These are phyloP conservation scores for Ferrisia virgata DNA, from an alignment of 2,888 invertebrate species.

Conservation along the genomic window DNA sequence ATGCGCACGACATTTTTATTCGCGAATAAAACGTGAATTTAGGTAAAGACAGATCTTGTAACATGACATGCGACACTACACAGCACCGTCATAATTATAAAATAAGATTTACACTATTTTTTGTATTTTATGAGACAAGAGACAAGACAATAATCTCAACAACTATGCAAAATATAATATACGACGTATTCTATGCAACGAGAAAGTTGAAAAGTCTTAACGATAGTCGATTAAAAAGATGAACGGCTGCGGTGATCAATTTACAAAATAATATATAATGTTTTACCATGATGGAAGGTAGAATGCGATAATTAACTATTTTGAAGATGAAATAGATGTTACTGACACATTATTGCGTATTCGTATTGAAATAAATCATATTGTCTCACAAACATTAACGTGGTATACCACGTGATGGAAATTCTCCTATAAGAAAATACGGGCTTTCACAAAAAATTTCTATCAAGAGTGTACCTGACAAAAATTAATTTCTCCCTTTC, in stretches of 20 bases:
- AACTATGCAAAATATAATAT: background rate
- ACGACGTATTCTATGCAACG: background rate
- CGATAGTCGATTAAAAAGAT: background rate
- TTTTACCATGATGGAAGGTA: no score
- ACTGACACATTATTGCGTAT: background rate
- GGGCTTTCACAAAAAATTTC: background rate
- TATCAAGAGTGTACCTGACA: background rate
- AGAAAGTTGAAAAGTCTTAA: background rate
- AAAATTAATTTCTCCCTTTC: background rate
- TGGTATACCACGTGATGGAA: no score
- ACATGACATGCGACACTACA: no score
- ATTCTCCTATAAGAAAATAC: background rate
- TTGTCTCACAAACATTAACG: background rate
- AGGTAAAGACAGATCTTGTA: no score
- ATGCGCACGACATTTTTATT: no score
- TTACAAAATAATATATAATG: background rate
- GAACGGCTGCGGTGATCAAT: background rate
- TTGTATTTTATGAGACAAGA: background rate
- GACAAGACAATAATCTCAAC: background rate
- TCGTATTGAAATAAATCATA: background rate
- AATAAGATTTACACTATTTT: background rate
- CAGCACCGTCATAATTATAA: no score
- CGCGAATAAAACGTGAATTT: no score
- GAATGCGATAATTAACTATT: background rate
- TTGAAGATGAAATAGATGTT: background rate